Conservation (phyloP, 2,113 vertebrate species). For the Hyperoodon ampullatus region DNA sequence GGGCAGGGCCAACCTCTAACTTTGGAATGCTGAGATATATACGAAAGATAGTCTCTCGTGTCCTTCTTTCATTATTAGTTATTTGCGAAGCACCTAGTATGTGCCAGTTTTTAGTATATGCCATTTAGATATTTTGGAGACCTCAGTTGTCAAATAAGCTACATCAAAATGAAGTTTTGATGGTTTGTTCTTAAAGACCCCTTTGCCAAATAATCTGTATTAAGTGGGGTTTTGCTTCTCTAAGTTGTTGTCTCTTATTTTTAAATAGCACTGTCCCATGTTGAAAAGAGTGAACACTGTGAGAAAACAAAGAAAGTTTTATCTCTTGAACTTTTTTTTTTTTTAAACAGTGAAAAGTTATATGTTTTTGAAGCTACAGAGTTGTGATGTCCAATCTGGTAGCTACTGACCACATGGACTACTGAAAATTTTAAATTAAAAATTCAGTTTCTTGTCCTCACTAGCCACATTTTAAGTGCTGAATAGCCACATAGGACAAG, state of each 20-base stretch:
- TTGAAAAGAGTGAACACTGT: neutral
- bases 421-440: constrained; percentile 40
- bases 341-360: neutral
- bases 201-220: neutral
- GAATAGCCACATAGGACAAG: neutral
- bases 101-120: neutral
- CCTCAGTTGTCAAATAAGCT: neutral
- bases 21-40: neutral
- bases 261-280: neutral
- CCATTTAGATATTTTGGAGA: constrained; percentile 2
- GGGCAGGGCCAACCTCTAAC: neutral
- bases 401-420: neutral
- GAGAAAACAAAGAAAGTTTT: constrained; percentile 14
- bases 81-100: neutral
- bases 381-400: neutral
- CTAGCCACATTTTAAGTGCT: neutral
- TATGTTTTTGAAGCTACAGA: neutral
- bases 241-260: constrained; percentile 17
- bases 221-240: neutral
- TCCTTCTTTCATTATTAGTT: neutral
- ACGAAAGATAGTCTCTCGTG: neutral
- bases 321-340: constrained; percentile 22
- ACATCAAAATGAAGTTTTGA: neutral
- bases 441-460: neutral
- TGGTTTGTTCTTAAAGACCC: neutral